Base-by-base conservation (phyloP, 2,113 vertebrate genomes). In the Rutilus rutilus region DNA sequence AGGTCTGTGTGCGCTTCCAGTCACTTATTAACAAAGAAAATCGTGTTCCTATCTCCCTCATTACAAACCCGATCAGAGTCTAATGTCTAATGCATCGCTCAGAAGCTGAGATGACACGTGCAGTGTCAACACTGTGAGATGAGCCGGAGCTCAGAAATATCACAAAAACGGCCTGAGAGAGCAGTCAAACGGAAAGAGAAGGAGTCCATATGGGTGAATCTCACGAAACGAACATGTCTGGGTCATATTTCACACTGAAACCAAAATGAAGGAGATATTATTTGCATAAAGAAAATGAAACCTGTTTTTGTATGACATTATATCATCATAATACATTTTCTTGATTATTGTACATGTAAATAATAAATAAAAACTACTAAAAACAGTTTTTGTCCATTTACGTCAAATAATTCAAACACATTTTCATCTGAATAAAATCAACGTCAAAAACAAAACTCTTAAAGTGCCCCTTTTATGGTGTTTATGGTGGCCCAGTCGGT, bases 21-120 rank as follows among this genome's bases (percentile, higher is more conserved):
- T 78, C 45, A 88, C 75, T 86, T 80, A 88, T 86, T 88, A 78
- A 85, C 79, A 62, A 47, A 82, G 27, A 80, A 86, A 86, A 82
- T 86, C 23, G 6, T 62, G 54, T 81, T 81, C 52, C 78, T 81
- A 59, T 64, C 52, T 52, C 27, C 14, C 60, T 71, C 47, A 82
- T 54, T 54, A 33, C 62, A 62, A 73, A 76, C 30, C 1, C 21
- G 19, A 64, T 27, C n/a, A 65, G 59, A 78, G 42, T 54, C 77
- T 60, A 87, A 52, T 79, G 42, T 52, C 77, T 59, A 87, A 52
- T 79, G 39, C 15, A 75, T 69, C 67, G 25, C 67, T 47, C 39
- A 47, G 73, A 50, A 27, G 39, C 5, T 27, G 14, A 50, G 79
- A 62, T 78, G 75, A 71, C 36, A 79, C 62, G 69, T 73, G 69